Evolutionary conservation across 64 coral and sea anemone genomes (phyloP), one percentile per base, ranked within the genome.

Genomic region (Platygyra sinensis): DNA sequence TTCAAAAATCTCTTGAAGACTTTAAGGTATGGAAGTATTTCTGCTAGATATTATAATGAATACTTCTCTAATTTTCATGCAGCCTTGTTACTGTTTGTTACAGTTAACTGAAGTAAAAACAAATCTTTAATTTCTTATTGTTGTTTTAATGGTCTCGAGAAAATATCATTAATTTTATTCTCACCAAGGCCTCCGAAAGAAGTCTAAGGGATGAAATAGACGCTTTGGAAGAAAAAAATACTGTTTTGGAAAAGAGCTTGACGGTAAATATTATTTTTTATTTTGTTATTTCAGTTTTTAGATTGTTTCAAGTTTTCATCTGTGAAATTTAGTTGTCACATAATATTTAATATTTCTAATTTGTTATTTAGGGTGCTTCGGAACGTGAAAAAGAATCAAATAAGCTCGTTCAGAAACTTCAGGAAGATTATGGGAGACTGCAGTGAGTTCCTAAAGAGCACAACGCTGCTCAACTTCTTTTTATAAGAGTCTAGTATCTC

Each of bases 121-220:
- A n/a, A 10, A 2, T 5, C 24, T 25, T 9, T 25, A 19, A 3
- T 19, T 67, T 67, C 63, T 2, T 24, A 25, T 69, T 0, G 1
- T 10, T 10, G 7, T 69, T 69, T 25, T 69, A 27, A 12, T 27
- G 49, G 60, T 76, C 25, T 28, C 31, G 17, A 3, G 38, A 16
- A 64, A 74, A 24, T 72, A 12, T 31, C 25, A 32, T 59, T 87
- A 6, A 19, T 28, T 52, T 55, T 17, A 12, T 20, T 28, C 9
- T 50, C 24, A 15, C 22, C 8, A 36, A 87, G 86, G 72, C 25
- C 8, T 75, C 73, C 18, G 71, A 87, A 75, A 76, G 24, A 87
- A 87, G 33, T 75, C 72, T 85, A 15, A 82, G 61, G n/a, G 52
- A 76, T 74, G 64, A 91, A 75, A 91, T 75, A 73, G 60, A 15